These are phyloP conservation scores for Dryocosmus kuriphilus DNA, from an alignment of 2,888 invertebrate species.

Conservation along the genomic window DNA sequence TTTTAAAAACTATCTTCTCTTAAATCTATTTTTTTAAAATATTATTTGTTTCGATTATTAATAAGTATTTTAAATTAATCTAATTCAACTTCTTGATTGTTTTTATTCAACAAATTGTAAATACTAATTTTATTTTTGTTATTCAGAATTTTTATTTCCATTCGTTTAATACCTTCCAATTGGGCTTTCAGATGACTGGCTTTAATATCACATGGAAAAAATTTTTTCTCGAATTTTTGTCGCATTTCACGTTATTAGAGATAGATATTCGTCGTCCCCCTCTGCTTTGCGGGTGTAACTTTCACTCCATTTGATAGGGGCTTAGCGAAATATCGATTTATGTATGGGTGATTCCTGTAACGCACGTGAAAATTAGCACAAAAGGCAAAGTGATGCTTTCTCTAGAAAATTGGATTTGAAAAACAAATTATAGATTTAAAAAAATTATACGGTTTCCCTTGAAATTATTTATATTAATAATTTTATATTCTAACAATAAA, in stretches of 20 bases:
- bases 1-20: not conserved
- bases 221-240: not conserved
- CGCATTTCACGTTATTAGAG: not conserved
- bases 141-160: no score
- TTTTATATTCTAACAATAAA: no score
- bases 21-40: not conserved
- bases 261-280: constrained; percentile 2
- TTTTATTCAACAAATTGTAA: not conserved
- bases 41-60: not conserved
- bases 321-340: no score
- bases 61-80: no score
- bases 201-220: not conserved
- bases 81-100: not conserved
- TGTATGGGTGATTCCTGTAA: not conserved
- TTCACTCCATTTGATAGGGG: not conserved
- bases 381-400: not conserved
- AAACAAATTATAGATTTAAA: not conserved
- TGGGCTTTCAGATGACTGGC: not conserved
- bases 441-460: no score
- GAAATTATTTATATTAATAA: no score
- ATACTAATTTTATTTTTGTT: not conserved
- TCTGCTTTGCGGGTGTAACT: not conserved
- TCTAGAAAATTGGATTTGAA: not conserved
- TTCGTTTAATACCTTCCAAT: no score
- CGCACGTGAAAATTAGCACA: constrained; percentile 9